A percentile compares a stretch with the other conserved stretches of the same genome.
phyloP scores from a whole-genome alignment of 1,140 invertebrate genomes.

The Brachystomella parvula region DNA sequence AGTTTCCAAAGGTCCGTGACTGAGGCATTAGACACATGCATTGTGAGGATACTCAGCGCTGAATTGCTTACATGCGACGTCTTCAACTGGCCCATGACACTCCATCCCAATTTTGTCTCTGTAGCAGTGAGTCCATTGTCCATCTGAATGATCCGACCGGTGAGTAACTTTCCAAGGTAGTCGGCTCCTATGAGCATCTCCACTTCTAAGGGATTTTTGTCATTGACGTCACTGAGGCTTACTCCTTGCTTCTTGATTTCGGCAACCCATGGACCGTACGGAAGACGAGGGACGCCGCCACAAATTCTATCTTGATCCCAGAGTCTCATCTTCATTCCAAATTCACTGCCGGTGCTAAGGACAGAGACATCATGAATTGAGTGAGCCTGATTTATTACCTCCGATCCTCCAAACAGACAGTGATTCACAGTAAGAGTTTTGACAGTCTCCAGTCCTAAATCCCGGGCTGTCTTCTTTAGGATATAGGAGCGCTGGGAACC shows the following conservation, averaged over 20 bases:
- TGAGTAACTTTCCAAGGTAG: not conserved
- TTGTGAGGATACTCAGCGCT: constrained; percentile 18
- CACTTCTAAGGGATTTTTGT: not conserved
- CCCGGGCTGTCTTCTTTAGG: not conserved
- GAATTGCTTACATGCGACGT: not conserved
- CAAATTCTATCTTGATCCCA: constrained; percentile 10
- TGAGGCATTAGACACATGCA: constrained; percentile 31
- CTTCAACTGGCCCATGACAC: not conserved
- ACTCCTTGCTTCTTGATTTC: constrained; percentile 26
- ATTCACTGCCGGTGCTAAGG: not conserved
- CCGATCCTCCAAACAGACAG: constrained; percentile 7
- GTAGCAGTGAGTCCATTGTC: constrained; percentile 12
- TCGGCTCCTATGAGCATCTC: constrained; percentile 13
- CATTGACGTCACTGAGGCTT: constrained; percentile 22
- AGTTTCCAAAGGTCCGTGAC: constrained; percentile 41
- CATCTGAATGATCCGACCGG: not conserved
- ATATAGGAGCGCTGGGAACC: constrained; percentile 13
- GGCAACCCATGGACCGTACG: constrained; percentile 20
- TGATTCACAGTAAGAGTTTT: not conserved
- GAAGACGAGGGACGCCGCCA: not conserved
- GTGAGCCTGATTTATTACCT: not conserved
- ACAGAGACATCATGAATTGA: not conserved
- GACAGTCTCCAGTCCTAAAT: not conserved
- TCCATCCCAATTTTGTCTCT: constrained; percentile 15
- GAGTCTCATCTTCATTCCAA: not conserved